Conservation (phyloP, 2,888 invertebrate genomes). For the Therioaphis trifolii region DNA sequence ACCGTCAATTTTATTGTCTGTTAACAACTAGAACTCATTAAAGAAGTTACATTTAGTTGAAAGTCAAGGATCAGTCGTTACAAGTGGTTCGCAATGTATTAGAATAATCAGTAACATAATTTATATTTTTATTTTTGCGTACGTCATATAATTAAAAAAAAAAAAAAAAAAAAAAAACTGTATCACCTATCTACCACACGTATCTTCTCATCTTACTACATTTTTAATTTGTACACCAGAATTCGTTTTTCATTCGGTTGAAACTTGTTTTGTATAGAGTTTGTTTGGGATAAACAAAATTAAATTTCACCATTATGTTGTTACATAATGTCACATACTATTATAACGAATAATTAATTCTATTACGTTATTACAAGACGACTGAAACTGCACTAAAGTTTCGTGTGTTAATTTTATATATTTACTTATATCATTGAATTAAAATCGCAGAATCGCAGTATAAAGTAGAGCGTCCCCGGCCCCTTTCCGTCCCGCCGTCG, state of each 20-base stretch:
- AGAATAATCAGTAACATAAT: too few species aligned
- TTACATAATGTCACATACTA: background rate
- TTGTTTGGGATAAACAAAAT: background rate
- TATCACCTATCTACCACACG: too few species aligned
- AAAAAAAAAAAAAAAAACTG: too few species aligned
- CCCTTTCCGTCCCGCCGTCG: too few species aligned
- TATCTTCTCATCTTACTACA: too few species aligned
- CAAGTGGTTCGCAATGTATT: too few species aligned
- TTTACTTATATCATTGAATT: background rate
- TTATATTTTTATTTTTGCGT: too few species aligned
- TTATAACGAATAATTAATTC: background rate
- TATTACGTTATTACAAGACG: background rate
- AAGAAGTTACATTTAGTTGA: background rate
- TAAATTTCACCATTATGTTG: background rate
- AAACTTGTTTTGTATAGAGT: too few species aligned
- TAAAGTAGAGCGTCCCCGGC: too few species aligned
- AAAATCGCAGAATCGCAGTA: too few species aligned
- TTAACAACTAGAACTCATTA: background rate
- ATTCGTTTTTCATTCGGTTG: background rate
- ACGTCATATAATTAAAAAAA: too few species aligned
- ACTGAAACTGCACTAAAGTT: background rate
- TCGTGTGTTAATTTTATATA: background rate
- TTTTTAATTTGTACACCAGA: too few species aligned
- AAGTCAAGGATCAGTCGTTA: background rate
- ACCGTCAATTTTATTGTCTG: background rate